phyloP scores from a whole-genome alignment of 2,797 vertebrate species.

The Peromyscus nudipes region DNA sequence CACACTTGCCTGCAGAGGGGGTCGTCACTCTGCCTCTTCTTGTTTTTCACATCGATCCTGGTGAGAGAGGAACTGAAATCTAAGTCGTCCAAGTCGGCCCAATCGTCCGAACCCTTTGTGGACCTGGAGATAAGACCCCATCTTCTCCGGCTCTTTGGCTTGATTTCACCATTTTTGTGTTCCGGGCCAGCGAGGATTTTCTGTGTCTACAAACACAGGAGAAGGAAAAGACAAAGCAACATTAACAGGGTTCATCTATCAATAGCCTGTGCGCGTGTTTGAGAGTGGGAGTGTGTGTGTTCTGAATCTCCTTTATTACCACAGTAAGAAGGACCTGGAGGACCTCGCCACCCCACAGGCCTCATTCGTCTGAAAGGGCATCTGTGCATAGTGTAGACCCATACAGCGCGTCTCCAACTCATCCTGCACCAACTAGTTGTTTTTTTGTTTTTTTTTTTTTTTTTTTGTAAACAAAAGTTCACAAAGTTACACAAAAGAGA shows the following conservation, averaged over 20 bases:
- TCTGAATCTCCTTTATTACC: neutral
- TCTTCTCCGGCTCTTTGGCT: constrained; percentile 92
- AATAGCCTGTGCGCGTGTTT: neutral
- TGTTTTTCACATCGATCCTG: constrained; percentile 90
- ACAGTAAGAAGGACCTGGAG: neutral
- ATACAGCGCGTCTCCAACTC: no score
- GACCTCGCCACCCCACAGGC: neutral
- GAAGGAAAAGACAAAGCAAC: neutral
- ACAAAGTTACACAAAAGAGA: neutral
- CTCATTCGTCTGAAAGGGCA: neutral
- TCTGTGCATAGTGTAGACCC: neutral
- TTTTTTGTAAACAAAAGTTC: neutral
- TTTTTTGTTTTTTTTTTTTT: neutral
- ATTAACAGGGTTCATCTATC: neutral
- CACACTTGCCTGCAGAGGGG: constrained; percentile 90
- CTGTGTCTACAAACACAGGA: constrained; percentile 74
- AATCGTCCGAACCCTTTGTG: constrained; percentile 92
- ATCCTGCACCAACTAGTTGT: neutral
- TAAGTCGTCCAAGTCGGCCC: constrained; percentile 93
- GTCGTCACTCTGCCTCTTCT: constrained; percentile 90
- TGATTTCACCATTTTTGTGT: constrained; percentile 90
- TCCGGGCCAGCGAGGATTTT: constrained; percentile 87
- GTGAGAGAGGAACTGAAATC: constrained; percentile 88
- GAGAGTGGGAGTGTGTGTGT: no score
- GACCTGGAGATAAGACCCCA: constrained; percentile 93